Evolutionary conservation across 1,140 invertebrate genomes (phyloP).

Genomic region (Nomia melanderi): DNA sequence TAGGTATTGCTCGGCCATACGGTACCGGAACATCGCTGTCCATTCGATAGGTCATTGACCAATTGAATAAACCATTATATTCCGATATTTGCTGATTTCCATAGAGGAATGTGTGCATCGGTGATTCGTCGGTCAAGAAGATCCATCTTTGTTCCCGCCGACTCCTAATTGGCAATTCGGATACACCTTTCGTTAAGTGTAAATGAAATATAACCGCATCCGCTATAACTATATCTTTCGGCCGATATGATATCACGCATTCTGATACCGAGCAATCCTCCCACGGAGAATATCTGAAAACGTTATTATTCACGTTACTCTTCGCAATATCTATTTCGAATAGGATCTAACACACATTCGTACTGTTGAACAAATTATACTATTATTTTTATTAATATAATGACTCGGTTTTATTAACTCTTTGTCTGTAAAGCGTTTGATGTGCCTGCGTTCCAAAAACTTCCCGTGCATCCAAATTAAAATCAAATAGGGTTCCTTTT

Average conservation of each 20-base stretch:
- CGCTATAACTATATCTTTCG: conserved; percentile 73
- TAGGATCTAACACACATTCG: neutral
- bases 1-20: conserved; percentile 83
- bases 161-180: conserved; percentile 73
- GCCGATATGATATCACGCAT: conserved; percentile 81
- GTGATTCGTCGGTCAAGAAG: conserved; percentile 84
- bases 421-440: conserved; percentile 68
- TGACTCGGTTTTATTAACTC: conserved; percentile 48
- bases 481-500: conserved; percentile 63
- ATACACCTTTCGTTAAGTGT: conserved; percentile 76
- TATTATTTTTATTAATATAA: neutral
- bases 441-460: conserved; percentile 75
- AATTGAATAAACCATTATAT: conserved; percentile 86
- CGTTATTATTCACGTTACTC: neutral
- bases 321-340: no score
- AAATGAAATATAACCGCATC: conserved; percentile 84
- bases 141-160: conserved; percentile 83
- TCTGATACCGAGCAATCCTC: conserved; percentile 82
- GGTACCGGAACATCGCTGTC: conserved; percentile 87
- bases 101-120: conserved; percentile 80
- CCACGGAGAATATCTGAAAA: conserved; percentile 80
- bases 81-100: conserved; percentile 70
- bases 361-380: conserved; percentile 7
- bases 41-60: conserved; percentile 88
- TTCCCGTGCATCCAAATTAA: conserved; percentile 77